These are phyloP conservation scores for Choloepus hoffmanni DNA, from an alignment of 2,113 vertebrate genomes.

Conservation along the genomic window DNA sequence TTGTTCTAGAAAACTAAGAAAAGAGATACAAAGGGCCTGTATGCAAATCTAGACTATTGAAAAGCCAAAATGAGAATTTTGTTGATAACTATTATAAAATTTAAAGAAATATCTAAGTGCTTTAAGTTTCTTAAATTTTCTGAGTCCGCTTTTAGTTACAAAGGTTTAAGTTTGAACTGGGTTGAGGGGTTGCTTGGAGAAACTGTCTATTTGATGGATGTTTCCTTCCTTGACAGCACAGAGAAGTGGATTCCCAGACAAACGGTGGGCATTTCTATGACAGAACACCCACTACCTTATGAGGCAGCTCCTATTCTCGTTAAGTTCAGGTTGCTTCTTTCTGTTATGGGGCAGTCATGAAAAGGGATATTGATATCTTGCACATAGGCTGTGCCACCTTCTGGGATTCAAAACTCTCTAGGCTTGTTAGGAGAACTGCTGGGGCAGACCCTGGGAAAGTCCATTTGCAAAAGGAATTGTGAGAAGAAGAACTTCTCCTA, in stretches of 20 bases:
- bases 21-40: not conserved
- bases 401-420: not conserved
- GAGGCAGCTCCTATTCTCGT: not conserved
- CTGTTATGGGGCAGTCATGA: not conserved
- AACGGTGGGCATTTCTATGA: not conserved
- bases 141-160: not conserved
- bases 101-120: not conserved
- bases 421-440: not conserved
- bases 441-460: not conserved
- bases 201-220: not conserved
- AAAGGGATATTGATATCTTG: not conserved
- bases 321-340: not conserved
- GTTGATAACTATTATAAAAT: not conserved
- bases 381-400: not conserved
- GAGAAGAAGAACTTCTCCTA: not conserved
- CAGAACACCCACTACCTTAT: not conserved
- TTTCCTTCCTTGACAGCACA: not conserved
- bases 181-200: not conserved
- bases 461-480: not conserved
- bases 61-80: not conserved
- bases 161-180: not conserved
- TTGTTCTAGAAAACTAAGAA: not conserved
- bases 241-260: not conserved
- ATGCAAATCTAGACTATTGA: not conserved
- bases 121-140: not conserved